phyloP scores from a whole-genome alignment of 2,888 invertebrate species.

The Lithophane semibrunnea region DNA sequence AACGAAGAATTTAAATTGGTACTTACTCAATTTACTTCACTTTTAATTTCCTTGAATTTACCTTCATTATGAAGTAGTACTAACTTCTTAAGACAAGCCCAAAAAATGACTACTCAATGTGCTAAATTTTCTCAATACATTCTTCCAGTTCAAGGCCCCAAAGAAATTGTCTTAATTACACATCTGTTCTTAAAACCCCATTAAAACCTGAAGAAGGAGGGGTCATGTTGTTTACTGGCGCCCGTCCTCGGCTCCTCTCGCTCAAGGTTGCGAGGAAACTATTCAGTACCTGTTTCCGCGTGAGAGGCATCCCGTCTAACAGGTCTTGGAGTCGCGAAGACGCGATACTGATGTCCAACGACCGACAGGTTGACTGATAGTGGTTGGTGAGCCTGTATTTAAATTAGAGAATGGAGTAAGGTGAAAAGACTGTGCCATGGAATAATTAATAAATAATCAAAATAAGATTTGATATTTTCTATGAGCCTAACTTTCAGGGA shows the following conservation, averaged over 20 bases:
- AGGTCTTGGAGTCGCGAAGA: slow-evolving; percentile 37
- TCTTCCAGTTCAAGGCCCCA: background rate
- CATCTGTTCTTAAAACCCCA: slow-evolving; percentile 17
- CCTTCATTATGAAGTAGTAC: background rate
- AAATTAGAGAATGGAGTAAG: background rate
- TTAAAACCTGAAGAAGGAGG: slow-evolving; percentile 16
- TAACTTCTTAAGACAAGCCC: background rate
- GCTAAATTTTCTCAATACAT: background rate
- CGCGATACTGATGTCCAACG: slow-evolving; percentile 30
- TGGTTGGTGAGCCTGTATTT: background rate
- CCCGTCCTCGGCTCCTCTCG: slow-evolving; percentile 52
- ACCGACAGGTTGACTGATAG: slow-evolving; percentile 39
- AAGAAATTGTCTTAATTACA: background rate
- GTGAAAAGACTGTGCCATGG: background rate
- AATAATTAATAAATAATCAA: background rate
- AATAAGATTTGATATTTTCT: background rate
- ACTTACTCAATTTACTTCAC: background rate
- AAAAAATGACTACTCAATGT: background rate
- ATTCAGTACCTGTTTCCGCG: slow-evolving; percentile 67
- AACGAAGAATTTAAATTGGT: background rate
- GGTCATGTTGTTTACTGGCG: slow-evolving; percentile 31
- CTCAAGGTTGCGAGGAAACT: slow-evolving; percentile 56
- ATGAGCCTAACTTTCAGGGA: background rate
- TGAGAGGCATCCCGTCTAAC: slow-evolving; percentile 64
- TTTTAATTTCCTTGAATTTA: background rate